These are phyloP conservation scores for Trachurus trachurus DNA, from an alignment of 2,797 vertebrate genomes.

Conservation along the genomic window DNA sequence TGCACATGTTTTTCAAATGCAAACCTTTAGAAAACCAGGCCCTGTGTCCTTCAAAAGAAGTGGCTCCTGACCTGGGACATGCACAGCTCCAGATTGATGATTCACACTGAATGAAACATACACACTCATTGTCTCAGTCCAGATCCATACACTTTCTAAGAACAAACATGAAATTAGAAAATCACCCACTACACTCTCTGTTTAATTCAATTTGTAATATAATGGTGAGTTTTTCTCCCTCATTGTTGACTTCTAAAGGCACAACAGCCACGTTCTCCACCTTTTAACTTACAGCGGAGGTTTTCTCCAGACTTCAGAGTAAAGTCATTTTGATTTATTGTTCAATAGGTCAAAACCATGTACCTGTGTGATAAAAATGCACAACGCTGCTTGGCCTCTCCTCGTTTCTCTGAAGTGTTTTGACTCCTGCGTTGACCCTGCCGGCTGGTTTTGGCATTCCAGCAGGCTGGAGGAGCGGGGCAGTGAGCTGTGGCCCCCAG, in stretches of 20 bases:
- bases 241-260: slow-evolving; percentile 39
- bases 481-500: slow-evolving; percentile 69
- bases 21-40: no score
- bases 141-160: no score
- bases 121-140: no score
- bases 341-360: slow-evolving; percentile 61
- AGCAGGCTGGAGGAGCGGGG: slow-evolving; percentile 81
- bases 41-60: no score
- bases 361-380: slow-evolving; percentile 76
- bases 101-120: no score
- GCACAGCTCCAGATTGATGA: no score
- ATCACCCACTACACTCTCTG: neutral
- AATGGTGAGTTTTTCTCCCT: slow-evolving; percentile 24
- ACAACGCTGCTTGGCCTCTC: slow-evolving; percentile 70
- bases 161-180: no score
- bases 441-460: slow-evolving; percentile 88
- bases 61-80: no score
- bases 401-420: slow-evolving; percentile 82
- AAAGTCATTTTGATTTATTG: slow-evolving; percentile 60
- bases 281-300: slow-evolving; percentile 51
- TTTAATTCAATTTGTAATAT: neutral
- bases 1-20: no score
- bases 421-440: slow-evolving; percentile 83
- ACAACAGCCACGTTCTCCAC: slow-evolving; percentile 44
- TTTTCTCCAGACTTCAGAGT: slow-evolving; percentile 49